phyloP scores from a whole-genome alignment of 2,888 invertebrate species.

The Nemotelus nigrinus region DNA sequence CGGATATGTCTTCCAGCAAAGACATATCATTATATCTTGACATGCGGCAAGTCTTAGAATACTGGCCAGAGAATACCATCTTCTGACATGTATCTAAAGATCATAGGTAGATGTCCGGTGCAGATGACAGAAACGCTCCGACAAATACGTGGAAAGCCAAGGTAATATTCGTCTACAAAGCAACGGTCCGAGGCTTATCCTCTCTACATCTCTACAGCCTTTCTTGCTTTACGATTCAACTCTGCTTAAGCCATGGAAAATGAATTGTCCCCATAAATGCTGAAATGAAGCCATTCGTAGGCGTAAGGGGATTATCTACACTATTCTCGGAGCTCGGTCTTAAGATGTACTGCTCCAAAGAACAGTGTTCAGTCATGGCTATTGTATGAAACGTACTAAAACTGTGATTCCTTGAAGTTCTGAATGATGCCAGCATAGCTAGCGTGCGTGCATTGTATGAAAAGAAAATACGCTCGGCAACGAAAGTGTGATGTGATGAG shows the following conservation, averaged over 20 bases:
- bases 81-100: too few species aligned
- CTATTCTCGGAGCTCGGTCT: conserved; percentile 3
- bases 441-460: too few species aligned
- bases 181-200: background rate
- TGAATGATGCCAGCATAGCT: too few species aligned
- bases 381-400: background rate
- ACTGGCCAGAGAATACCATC: too few species aligned
- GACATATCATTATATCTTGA: too few species aligned
- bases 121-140: too few species aligned
- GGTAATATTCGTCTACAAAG: background rate
- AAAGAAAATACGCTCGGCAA: background rate
- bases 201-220: conserved; percentile 10
- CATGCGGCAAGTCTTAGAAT: too few species aligned
- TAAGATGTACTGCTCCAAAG: conserved; percentile 9
- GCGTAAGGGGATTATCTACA: conserved; percentile 24
- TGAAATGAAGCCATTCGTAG: conserved; percentile 24
- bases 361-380: conserved; percentile 1
- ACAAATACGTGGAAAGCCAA: background rate
- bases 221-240: conserved; percentile 14
- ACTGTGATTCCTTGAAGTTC: conserved; percentile 4
- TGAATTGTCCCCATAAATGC: conserved; percentile 22
- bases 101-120: too few species aligned
- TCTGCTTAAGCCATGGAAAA: conserved; percentile 11
- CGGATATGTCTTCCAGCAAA: too few species aligned
- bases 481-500: conserved; percentile 10